These are phyloP conservation scores for Nomada ferruginata DNA, from an alignment of 2,888 invertebrate genomes.

Conservation along the genomic window DNA sequence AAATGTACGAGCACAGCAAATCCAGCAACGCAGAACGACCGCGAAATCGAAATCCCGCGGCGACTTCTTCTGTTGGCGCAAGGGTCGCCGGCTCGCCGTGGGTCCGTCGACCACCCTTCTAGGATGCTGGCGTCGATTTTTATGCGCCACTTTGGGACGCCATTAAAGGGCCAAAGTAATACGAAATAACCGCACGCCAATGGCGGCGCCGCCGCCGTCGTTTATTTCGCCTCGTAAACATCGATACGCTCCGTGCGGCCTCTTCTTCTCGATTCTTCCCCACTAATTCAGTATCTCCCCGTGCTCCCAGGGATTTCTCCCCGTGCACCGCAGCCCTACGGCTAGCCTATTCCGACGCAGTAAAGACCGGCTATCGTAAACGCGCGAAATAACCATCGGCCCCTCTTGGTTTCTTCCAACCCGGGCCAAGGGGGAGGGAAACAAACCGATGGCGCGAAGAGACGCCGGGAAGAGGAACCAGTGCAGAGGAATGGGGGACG, in stretches of 20 bases:
- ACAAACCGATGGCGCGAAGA: conserved; percentile 48
- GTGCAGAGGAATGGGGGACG: conserved; percentile 6
- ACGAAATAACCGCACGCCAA: conserved; percentile 78
- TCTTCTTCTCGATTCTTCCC: conserved; percentile 25
- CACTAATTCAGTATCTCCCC: background rate
- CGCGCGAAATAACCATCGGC: conserved; percentile 76
- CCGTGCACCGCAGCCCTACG: conserved; percentile 44
- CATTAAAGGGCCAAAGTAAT: conserved; percentile 81
- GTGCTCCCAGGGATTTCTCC: background rate
- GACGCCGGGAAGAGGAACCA: conserved; percentile 21
- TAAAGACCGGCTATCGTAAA: conserved; percentile 77
- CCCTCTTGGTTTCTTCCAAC: conserved; percentile 43
- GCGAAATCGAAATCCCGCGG: conserved; percentile 68
- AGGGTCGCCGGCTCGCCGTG: conserved; percentile 39
- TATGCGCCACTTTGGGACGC: conserved; percentile 80
- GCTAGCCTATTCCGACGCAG: conserved; percentile 70
- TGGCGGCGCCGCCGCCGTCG: conserved; percentile 74
- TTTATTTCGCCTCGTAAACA: conserved; percentile 82
- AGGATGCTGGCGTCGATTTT: conserved; percentile 74
- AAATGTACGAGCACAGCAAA: conserved; percentile 10
- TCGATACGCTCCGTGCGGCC: conserved; percentile 72
- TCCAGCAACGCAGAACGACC: conserved; percentile 18
- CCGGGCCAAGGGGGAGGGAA: conserved; percentile 28
- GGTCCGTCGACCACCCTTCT: conserved; percentile 65
- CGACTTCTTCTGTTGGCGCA: conserved; percentile 66